These are phyloP conservation scores for Lepisosteus oculatus DNA, from an alignment of 2,113 vertebrate genomes.

Conservation along the genomic window DNA sequence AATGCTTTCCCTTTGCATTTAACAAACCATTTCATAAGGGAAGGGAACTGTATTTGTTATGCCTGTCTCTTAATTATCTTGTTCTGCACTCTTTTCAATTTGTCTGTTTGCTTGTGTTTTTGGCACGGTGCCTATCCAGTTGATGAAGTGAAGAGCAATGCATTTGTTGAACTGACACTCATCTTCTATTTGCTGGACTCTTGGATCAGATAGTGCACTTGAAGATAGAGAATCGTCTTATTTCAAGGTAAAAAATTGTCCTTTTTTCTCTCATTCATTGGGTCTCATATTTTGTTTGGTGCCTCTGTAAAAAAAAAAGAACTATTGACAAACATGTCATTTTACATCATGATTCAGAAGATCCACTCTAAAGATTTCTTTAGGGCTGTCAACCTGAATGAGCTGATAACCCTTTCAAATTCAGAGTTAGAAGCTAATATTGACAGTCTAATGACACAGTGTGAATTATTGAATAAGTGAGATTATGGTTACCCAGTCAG, in stretches of 20 bases:
- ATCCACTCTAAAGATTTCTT: neutral
- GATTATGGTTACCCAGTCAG: neutral
- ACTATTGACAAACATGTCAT: neutral
- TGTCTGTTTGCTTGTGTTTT: slow-evolving; percentile 1
- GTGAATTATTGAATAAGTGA: neutral
- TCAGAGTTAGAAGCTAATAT: neutral
- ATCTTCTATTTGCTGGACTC: neutral
- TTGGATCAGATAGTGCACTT: neutral
- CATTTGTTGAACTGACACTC: neutral
- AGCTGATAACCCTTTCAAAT: neutral
- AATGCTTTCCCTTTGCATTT: neutral
- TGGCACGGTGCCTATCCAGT: neutral
- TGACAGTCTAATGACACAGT: neutral
- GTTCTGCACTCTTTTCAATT: slow-evolving; percentile 1
- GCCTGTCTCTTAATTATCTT: slow-evolving; percentile 6
- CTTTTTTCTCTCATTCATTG: neutral
- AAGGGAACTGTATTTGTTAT: slow-evolving; percentile 1
- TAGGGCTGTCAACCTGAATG: slow-evolving; percentile 2
- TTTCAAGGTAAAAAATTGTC: neutral
- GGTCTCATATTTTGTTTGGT: neutral
- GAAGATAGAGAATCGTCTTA: neutral
- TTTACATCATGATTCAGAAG: neutral
- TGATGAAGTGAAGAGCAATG: slow-evolving; percentile 1
- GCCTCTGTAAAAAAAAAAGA: neutral
- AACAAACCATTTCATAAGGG: slow-evolving; percentile 10